Evolutionary conservation across 2,888 invertebrate species (phyloP).

Genomic region (Oligia fasciuncula): DNA sequence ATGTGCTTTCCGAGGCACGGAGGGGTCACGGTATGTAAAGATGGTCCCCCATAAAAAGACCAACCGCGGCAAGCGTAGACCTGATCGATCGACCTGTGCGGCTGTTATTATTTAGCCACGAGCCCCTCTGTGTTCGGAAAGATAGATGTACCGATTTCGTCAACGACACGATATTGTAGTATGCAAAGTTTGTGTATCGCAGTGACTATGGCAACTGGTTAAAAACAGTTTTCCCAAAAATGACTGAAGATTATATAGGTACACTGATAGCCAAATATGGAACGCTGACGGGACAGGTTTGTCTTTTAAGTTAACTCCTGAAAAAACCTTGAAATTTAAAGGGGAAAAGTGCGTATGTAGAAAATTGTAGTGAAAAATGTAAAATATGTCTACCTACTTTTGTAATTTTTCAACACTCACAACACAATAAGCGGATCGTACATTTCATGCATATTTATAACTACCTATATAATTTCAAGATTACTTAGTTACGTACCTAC

Average conservation of each 20-base stretch:
- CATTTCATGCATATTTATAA: background rate
- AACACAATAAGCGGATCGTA: background rate
- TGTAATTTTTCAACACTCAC: background rate
- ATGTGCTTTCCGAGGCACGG: too few relatives aligned
- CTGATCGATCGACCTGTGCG: too few relatives aligned
- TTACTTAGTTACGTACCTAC: background rate
- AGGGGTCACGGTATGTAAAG: too few relatives aligned
- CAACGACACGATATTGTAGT: background rate
- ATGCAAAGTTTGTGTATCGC: background rate
- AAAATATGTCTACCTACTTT: too few relatives aligned
- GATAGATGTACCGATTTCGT: background rate
- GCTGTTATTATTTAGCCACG: too few relatives aligned
- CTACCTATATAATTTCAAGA: conserved; percentile 2
- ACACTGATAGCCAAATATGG: background rate
- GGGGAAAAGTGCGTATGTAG: too few relatives aligned
- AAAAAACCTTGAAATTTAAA: background rate
- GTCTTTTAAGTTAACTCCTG: background rate
- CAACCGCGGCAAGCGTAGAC: too few relatives aligned
- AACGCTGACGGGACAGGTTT: background rate
- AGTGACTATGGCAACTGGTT: background rate
- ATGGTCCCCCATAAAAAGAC: too few relatives aligned
- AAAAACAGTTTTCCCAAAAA: background rate
- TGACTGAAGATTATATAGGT: background rate
- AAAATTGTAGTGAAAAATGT: too few relatives aligned
- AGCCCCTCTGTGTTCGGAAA: background rate